A percentile compares a stretch with the other conserved stretches of the same genome.
Conservation (phyloP, 2,888 invertebrate species). For the Meghimatium bilineatum region DNA sequence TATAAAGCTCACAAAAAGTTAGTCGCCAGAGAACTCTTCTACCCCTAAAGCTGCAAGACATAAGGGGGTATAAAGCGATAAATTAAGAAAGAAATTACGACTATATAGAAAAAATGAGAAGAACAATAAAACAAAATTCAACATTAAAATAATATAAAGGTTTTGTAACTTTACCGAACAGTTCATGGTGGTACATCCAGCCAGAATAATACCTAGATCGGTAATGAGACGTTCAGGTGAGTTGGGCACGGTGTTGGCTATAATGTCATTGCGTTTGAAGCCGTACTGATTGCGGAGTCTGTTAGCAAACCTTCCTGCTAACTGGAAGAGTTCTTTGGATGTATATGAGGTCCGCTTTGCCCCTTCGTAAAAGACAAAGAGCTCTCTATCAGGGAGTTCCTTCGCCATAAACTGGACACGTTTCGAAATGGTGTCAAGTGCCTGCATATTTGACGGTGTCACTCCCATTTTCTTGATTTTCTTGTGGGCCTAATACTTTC, state of each 20-base stretch:
- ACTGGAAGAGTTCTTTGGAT: neutral
- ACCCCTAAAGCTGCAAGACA: too few relatives aligned
- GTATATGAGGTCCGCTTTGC: neutral
- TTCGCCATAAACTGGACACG: constrained; percentile 20
- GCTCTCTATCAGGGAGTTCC: constrained; percentile 12
- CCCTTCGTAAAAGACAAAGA: constrained; percentile 20
- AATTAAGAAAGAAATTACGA: too few relatives aligned
- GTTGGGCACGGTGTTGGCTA: constrained; percentile 32
- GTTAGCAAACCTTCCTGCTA: constrained; percentile 1
- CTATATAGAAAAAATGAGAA: too few relatives aligned
- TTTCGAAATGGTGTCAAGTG: neutral
- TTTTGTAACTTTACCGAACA: neutral
- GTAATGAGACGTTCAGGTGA: constrained; percentile 1
- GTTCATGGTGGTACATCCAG: neutral
- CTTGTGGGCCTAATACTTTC: too few relatives aligned
- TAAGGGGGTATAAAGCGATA: too few relatives aligned
- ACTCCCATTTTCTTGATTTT: neutral
- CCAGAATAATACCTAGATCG: constrained; percentile 5
- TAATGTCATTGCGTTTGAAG: constrained; percentile 15
- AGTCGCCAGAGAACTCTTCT: too few relatives aligned
- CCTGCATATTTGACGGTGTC: neutral
- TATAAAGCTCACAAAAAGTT: too few relatives aligned
- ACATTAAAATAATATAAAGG: too few relatives aligned
- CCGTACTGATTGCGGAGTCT: constrained; percentile 21
- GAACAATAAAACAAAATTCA: too few relatives aligned